These are phyloP conservation scores for Pterocles gutturalis DNA, from an alignment of 2,113 vertebrate genomes.

Conservation along the genomic window DNA sequence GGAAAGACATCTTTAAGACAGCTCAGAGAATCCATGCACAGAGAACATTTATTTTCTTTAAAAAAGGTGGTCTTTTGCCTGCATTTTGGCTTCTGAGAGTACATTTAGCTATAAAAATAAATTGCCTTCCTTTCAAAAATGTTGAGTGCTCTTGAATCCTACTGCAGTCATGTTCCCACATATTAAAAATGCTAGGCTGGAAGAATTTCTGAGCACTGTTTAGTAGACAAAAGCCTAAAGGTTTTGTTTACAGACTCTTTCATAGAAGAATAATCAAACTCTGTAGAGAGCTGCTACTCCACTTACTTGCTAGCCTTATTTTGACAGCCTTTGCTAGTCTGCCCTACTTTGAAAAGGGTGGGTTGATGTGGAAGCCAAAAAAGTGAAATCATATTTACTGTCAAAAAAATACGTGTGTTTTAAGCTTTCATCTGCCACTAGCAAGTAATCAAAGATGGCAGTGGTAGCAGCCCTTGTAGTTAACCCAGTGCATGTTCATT, in stretches of 20 bases:
- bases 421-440: conserved; percentile 42
- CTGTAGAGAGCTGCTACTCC: conserved; percentile 2
- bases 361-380: not conserved
- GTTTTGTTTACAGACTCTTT: conserved; percentile 61
- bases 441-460: conserved; percentile 41
- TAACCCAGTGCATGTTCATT: conserved; percentile 47
- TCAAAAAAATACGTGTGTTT: not conserved
- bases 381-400: conserved; percentile 37
- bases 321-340: conserved; percentile 46
- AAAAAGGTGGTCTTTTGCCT: not conserved
- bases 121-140: conserved; percentile 31
- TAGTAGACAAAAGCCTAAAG: conserved; percentile 64
- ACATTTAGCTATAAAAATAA: conserved; percentile 25
- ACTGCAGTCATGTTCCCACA: conserved; percentile 25
- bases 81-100: not conserved
- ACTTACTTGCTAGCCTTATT: conserved; percentile 46
- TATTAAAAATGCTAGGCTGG: conserved; percentile 49
- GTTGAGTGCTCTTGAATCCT: conserved; percentile 40
- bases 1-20: not conserved
- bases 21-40: not conserved
- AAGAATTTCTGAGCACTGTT: conserved; percentile 54
- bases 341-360: not conserved
- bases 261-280: conserved; percentile 47
- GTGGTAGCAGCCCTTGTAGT: not conserved
- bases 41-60: not conserved